Evolutionary conservation across 2,797 vertebrate species (phyloP).

Genomic region (Gymnocypris eckloni): DNA sequence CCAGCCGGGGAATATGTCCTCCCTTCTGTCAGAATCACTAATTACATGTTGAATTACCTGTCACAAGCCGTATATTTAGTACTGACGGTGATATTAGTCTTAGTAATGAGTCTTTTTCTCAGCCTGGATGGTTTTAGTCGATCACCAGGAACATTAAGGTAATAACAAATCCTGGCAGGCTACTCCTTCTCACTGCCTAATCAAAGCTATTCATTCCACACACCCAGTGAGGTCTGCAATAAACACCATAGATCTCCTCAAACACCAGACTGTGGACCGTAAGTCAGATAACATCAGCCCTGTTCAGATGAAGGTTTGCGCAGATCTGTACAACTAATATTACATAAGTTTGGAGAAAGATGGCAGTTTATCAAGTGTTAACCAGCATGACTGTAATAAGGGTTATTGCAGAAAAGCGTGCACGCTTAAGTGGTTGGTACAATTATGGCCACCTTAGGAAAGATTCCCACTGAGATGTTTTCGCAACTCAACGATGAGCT

Average conservation of each 20-base stretch:
- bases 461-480: conserved; percentile 40
- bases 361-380: conserved; percentile 42
- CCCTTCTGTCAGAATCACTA: conserved; percentile 54
- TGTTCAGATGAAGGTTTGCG: not conserved
- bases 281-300: conserved; percentile 1
- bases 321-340: conserved; percentile 7
- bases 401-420: conserved; percentile 22
- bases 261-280: not conserved
- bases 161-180: conserved; percentile 55
- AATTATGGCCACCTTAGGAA: conserved; percentile 34
- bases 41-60: conserved; percentile 58
- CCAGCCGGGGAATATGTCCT: conserved; percentile 6
- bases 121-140: conserved; percentile 44
- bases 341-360: not conserved
- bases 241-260: conserved; percentile 35
- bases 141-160: conserved; percentile 58
- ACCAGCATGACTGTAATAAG: conserved; percentile 40
- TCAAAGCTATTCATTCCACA: conserved; percentile 57
- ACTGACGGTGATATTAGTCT: conserved; percentile 57
- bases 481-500: conserved; percentile 12
- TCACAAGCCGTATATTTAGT: conserved; percentile 53
- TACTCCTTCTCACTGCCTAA: conserved; percentile 47
- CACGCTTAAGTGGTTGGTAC: conserved; percentile 31
- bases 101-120: conserved; percentile 61
- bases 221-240: conserved; percentile 48